Conservation (phyloP, 2,797 vertebrate genomes). For the Setipinna tenuifilis region DNA sequence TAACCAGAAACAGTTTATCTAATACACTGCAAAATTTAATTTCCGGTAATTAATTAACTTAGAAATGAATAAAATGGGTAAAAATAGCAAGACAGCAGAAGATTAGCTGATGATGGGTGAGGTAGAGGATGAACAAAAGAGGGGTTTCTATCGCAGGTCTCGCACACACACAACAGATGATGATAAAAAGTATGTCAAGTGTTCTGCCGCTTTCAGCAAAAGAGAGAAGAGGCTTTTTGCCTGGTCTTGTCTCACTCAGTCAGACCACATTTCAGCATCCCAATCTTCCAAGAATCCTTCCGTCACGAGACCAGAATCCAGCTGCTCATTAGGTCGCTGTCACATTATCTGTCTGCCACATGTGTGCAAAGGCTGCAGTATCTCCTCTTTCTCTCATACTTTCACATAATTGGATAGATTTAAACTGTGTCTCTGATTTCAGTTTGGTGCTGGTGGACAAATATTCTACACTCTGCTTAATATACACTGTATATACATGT, state of each 20-base stretch:
- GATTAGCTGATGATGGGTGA: neutral
- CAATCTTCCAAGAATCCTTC: neutral
- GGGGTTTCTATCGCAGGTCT: neutral
- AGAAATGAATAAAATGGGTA: neutral
- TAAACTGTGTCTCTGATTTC: neutral
- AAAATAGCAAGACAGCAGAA: neutral
- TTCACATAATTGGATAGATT: neutral
- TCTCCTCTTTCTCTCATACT: neutral
- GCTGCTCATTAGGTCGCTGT: neutral
- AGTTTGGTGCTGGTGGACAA: neutral
- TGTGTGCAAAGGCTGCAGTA: neutral
- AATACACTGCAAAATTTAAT: too few relatives aligned
- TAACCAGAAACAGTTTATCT: too few relatives aligned
- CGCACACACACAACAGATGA: neutral
- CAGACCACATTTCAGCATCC: neutral
- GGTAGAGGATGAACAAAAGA: neutral
- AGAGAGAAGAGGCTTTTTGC: neutral
- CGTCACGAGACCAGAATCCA: neutral
- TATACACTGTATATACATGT: conserved; percentile 30
- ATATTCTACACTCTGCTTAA: too few relatives aligned
- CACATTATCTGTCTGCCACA: conserved; percentile 8
- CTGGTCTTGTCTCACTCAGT: neutral
- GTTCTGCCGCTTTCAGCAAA: neutral
- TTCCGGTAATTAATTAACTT: too few relatives aligned
- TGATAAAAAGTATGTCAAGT: neutral